These are phyloP conservation scores for Drosophila sp. DNA, from an alignment of 1,140 invertebrate species.

Conservation along the genomic window DNA sequence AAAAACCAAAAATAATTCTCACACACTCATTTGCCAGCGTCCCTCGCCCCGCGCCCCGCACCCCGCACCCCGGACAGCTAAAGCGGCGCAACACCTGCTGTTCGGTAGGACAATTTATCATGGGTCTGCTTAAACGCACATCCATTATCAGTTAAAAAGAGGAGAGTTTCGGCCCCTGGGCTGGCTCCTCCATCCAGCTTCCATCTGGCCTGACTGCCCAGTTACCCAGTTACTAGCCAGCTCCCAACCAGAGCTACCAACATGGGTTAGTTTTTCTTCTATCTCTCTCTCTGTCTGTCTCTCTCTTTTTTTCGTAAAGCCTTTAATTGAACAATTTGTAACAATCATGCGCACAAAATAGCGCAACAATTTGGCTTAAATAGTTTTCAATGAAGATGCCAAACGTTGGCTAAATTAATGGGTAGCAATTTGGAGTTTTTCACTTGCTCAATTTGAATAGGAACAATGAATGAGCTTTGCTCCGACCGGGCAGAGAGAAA, in stretches of 20 bases:
- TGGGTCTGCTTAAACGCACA: constrained; percentile 75
- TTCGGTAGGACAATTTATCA: constrained; percentile 67
- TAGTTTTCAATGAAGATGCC: constrained; percentile 76
- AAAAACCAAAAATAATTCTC: constrained; percentile 43
- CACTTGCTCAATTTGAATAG: constrained; percentile 23
- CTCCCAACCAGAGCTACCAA: background rate
- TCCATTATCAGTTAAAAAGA: constrained; percentile 60
- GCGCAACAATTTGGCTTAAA: constrained; percentile 80
- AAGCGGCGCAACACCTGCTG: constrained; percentile 69
- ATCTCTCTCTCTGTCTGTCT: background rate
- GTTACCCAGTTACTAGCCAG: constrained; percentile 2
- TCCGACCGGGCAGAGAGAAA: background rate
- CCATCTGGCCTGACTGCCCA: background rate
- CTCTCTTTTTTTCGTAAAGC: constrained; percentile 51
- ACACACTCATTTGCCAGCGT: constrained; percentile 58
- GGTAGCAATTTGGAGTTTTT: constrained; percentile 50
- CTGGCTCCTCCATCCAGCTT: constrained; percentile 17
- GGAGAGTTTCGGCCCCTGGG: constrained; percentile 32
- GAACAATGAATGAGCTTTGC: constrained; percentile 36
- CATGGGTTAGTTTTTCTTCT: constrained; percentile 14
- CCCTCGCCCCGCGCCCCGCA: no score
- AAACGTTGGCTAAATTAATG: constrained; percentile 62
- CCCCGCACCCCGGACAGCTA: background rate
- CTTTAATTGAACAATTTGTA: constrained; percentile 82
- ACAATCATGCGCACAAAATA: constrained; percentile 81